phyloP scores from a whole-genome alignment of 2,797 vertebrate genomes.

The Myotis vivesi region DNA sequence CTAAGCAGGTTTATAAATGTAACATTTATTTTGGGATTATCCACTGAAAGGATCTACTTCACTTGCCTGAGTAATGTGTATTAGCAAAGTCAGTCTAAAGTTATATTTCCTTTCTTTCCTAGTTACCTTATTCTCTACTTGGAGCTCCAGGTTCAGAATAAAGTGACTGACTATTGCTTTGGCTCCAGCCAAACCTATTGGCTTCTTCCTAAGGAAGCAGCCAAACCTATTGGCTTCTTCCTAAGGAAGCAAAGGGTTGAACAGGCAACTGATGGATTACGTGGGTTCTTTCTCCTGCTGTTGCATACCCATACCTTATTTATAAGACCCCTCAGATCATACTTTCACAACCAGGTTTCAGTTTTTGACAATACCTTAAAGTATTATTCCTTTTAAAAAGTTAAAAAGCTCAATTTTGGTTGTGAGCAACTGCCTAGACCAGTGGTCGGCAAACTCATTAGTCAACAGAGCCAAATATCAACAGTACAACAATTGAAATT shows the following conservation, averaged over 20 bases:
- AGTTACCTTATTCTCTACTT: constrained; percentile 21
- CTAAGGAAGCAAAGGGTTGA: constrained; percentile 13
- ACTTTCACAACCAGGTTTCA: constrained; percentile 36
- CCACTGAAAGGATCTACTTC: not conserved
- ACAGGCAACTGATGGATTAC: not conserved
- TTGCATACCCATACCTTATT: not conserved
- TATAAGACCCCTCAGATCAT: not conserved
- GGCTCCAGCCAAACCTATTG: constrained; percentile 3
- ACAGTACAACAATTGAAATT: too few relatives aligned
- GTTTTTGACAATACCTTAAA: not conserved
- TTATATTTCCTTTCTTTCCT: constrained; percentile 1
- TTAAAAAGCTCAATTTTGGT: constrained; percentile 8
- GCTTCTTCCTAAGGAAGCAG: constrained; percentile 24
- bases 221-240: constrained; percentile 12
- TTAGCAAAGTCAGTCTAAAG: not conserved
- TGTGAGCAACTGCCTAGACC: not conserved
- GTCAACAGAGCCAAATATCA: too few relatives aligned
- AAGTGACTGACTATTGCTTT: constrained; percentile 33
- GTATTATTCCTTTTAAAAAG: not conserved
- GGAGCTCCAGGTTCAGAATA: not conserved
- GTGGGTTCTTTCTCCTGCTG: not conserved
- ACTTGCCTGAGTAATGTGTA: not conserved
- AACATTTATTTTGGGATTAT: constrained; percentile 36
- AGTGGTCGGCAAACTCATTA: too few relatives aligned
- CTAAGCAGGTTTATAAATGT: not conserved